These are phyloP conservation scores for Drosophila falleni DNA, from an alignment of 2,888 invertebrate species.

Conservation along the genomic window DNA sequence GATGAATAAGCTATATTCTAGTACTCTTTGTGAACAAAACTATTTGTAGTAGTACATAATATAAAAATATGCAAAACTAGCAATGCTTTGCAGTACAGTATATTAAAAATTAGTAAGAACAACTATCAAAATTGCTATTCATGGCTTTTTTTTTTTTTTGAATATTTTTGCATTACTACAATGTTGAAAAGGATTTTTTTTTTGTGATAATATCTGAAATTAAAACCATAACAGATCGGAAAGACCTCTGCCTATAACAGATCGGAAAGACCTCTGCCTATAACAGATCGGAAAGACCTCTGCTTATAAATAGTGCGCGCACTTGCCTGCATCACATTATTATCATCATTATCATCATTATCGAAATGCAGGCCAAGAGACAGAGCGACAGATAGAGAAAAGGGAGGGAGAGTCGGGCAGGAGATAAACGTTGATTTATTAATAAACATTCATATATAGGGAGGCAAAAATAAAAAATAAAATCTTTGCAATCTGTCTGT, in stretches of 20 bases:
- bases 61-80: not conserved
- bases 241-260: slow-evolving; percentile 25
- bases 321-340: slow-evolving; percentile 22
- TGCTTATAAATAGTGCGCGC: slow-evolving; percentile 28
- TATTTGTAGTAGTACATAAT: not conserved
- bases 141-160: too few species aligned
- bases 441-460: slow-evolving; percentile 18
- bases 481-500: not conserved
- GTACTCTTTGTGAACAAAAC: not conserved
- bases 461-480: not conserved
- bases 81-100: too few species aligned
- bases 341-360: slow-evolving; percentile 10
- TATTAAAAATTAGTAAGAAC: too few species aligned
- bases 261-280: slow-evolving; percentile 1
- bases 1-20: not conserved
- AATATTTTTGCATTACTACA: too few species aligned
- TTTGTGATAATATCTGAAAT: not conserved
- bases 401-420: not conserved
- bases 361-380: slow-evolving; percentile 33
- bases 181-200: not conserved
- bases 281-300: slow-evolving; percentile 14
- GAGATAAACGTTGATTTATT: slow-evolving; percentile 42
- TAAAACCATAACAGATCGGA: slow-evolving; percentile 6
- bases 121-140: too few species aligned
- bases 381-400: not conserved